Evolutionary conservation across 2,888 invertebrate species (phyloP).

Genomic region (Sminthurides aquaticus): DNA sequence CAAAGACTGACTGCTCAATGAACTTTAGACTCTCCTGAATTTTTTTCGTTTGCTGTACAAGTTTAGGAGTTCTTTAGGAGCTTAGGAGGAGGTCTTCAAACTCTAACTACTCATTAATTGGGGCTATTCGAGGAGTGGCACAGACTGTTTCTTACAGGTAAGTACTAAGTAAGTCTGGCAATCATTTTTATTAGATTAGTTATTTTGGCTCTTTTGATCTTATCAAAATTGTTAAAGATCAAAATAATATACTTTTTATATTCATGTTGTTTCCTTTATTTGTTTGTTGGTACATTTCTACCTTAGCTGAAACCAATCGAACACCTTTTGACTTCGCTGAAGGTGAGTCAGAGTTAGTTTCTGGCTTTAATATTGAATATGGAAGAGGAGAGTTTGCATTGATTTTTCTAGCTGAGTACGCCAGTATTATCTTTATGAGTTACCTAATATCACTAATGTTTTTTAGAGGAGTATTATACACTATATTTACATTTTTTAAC

Average conservation of each 20-base stretch:
- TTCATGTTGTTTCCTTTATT: slow-evolving; percentile 54
- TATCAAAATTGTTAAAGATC: slow-evolving; percentile 52
- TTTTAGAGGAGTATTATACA: too few species aligned
- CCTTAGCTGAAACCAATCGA: slow-evolving; percentile 64
- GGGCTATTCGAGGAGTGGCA: slow-evolving; percentile 60
- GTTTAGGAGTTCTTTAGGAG: slow-evolving; percentile 58
- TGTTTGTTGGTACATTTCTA: slow-evolving; percentile 55
- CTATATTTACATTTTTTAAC: too few species aligned
- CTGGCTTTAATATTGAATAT: slow-evolving; percentile 72
- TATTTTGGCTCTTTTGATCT: slow-evolving; percentile 52
- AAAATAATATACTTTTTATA: slow-evolving; percentile 52
- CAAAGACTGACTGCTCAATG: slow-evolving; percentile 53
- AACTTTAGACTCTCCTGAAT: slow-evolving; percentile 56
- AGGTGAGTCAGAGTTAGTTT: slow-evolving; percentile 68
- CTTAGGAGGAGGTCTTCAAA: slow-evolving; percentile 62
- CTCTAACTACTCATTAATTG: slow-evolving; percentile 62
- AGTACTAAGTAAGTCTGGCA: slow-evolving; percentile 48
- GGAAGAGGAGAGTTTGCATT: slow-evolving; percentile 63
- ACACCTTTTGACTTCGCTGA: slow-evolving; percentile 73
- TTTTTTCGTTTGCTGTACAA: slow-evolving; percentile 60
- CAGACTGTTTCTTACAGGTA: slow-evolving; percentile 54
- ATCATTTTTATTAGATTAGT: slow-evolving; percentile 58
- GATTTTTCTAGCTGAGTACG: slow-evolving; percentile 65
- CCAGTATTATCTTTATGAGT: slow-evolving; percentile 62
- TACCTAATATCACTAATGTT: slow-evolving; percentile 56